Percentiles rank a stretch among this genome's conserved stretches.
Conservation (phyloP, 2,888 invertebrate species). For the Drosophila vallismaia region DNA sequence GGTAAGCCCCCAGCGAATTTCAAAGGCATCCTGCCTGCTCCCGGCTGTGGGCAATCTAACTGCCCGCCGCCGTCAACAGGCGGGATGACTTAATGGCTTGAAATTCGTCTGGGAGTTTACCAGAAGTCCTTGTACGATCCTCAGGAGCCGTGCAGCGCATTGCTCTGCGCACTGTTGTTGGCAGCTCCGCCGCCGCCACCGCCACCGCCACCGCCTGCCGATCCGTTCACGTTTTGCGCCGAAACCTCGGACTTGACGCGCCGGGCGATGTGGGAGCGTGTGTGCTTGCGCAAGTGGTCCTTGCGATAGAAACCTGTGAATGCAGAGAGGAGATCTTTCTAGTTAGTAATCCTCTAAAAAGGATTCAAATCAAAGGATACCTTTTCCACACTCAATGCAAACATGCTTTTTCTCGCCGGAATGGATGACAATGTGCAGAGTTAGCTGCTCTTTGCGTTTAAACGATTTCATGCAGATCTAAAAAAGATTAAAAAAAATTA, state of each 20-base stretch:
- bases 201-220: conserved; percentile 30
- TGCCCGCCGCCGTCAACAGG: conserved; percentile 46
- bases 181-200: conserved; percentile 28
- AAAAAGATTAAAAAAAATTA: conserved; percentile 14
- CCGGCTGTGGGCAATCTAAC: conserved; percentile 25
- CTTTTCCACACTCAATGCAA: conserved; percentile 94
- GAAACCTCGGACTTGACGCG: conserved; percentile 93
- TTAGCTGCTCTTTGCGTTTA: conserved; percentile 94
- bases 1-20: conserved; percentile 81
- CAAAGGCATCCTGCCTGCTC: conserved; percentile 53
- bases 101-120: conserved; percentile 83
- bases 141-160: conserved; percentile 84
- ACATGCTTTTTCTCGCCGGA: conserved; percentile 94
- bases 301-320: conserved; percentile 91
- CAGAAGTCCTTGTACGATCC: conserved; percentile 85
- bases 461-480: conserved; percentile 92
- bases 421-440: conserved; percentile 94
- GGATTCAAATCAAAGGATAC: conserved; percentile 58
- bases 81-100: conserved; percentile 50
- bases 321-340: neutral
- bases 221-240: conserved; percentile 86
- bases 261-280: conserved; percentile 92
- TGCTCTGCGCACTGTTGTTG: conserved; percentile 83
- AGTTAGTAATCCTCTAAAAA: neutral
- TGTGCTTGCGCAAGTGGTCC: conserved; percentile 93